Conservation (phyloP, 2,797 vertebrate species). For the Cynodonichthys magdalenae region DNA sequence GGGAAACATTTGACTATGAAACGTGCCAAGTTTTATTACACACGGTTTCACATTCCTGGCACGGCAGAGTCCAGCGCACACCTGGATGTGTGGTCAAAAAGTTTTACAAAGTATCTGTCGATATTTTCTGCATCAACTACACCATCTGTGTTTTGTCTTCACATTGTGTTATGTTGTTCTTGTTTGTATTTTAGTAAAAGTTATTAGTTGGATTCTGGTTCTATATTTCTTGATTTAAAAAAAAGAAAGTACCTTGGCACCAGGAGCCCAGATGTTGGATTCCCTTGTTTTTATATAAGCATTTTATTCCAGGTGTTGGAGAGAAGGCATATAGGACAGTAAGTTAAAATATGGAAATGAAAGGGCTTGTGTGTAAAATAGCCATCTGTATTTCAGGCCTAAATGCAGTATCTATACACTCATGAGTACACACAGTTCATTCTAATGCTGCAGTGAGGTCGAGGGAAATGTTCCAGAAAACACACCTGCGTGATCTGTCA, state of each 20-base stretch:
- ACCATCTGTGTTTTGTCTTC: conserved; percentile 54
- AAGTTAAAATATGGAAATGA: not conserved
- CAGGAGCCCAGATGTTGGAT: conserved; percentile 62
- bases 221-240: conserved; percentile 21
- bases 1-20: conserved; percentile 5
- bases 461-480: conserved; percentile 66
- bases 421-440: not conserved
- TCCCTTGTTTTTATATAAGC: conserved; percentile 62
- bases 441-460: conserved; percentile 33
- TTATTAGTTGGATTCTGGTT: conserved; percentile 39
- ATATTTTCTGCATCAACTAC: conserved; percentile 48
- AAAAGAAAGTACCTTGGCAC: conserved; percentile 25
- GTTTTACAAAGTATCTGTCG: conserved; percentile 21
- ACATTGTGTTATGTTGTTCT: conserved; percentile 32
- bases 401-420: not conserved
- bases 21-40: conserved; percentile 11
- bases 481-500: conserved; percentile 57
- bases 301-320: conserved; percentile 35
- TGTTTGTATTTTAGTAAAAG: conserved; percentile 18
- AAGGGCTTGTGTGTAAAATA: not conserved
- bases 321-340: not conserved
- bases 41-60: conserved; percentile 3
- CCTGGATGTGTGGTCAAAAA: conserved; percentile 17
- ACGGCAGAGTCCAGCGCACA: conserved; percentile 22
- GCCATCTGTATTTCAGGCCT: conserved; percentile 5